A percentile compares a stretch with the other conserved stretches of the same genome.
Evolutionary conservation across 2,888 invertebrate genomes (phyloP).

Genomic region (Amorpha juglandis): DNA sequence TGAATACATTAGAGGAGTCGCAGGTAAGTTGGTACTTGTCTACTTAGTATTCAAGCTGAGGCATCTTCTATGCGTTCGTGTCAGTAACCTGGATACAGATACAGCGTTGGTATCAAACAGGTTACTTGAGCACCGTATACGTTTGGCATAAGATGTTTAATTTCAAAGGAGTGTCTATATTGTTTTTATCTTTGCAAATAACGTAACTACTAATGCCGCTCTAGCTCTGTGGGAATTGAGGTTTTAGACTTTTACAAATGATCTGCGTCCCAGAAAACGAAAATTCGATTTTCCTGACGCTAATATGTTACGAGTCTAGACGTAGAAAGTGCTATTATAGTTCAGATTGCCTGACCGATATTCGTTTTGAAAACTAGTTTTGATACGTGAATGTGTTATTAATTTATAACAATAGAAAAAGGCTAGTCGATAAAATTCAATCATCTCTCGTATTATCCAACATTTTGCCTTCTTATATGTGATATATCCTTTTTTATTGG

Average conservation of each 20-base stretch:
- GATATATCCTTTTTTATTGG: constrained; percentile 12
- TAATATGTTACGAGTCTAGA: neutral
- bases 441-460: neutral
- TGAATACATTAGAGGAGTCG: constrained; percentile 69
- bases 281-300: neutral
- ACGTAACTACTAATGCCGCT: constrained; percentile 4
- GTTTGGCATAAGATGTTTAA: neutral
- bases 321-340: neutral
- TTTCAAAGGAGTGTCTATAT: constrained; percentile 17
- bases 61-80: constrained; percentile 39
- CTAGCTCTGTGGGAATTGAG: neutral
- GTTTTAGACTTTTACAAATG: neutral
- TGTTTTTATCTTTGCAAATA: constrained; percentile 5
- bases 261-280: neutral
- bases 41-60: constrained; percentile 66
- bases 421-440: neutral
- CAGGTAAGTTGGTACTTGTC: constrained; percentile 41
- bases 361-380: neutral
- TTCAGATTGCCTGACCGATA: neutral
- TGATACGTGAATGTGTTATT: neutral
- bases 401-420: neutral
- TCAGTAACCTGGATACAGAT: constrained; percentile 49
- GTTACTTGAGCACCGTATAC: constrained; percentile 13
- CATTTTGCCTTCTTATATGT: constrained; percentile 5
- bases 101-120: constrained; percentile 16